Percentiles rank a stretch among this genome's conserved stretches.
Evolutionary conservation across 2,888 invertebrate species (phyloP).

Genomic region (Apantesis nais): DNA sequence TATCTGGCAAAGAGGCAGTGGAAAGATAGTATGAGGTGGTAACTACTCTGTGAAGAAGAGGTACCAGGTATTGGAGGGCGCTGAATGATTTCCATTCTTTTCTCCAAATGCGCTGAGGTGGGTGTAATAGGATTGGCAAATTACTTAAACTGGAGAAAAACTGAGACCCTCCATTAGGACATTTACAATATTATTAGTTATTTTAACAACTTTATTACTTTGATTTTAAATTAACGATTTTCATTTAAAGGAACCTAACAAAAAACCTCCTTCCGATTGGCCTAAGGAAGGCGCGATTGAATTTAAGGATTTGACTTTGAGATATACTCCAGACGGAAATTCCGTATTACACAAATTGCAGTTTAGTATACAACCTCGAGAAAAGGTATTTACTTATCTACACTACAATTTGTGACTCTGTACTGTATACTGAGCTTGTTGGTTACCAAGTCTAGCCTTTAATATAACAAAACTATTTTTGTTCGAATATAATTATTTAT

Average conservation of each 20-base stretch:
- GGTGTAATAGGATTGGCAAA: too few relatives aligned
- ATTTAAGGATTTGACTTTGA: conserved; percentile 80
- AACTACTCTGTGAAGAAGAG: too few relatives aligned
- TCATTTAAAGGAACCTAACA: conserved; percentile 56
- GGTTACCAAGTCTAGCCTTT: not conserved
- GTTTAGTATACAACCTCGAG: conserved; percentile 76
- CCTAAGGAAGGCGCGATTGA: conserved; percentile 80
- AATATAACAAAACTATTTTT: not conserved
- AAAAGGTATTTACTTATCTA: conserved; percentile 73
- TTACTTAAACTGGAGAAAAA: too few relatives aligned
- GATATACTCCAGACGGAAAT: conserved; percentile 81
- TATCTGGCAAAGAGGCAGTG: too few relatives aligned
- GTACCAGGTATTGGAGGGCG: too few relatives aligned
- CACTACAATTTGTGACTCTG: not conserved
- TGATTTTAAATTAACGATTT: not conserved
- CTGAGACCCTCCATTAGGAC: too few relatives aligned
- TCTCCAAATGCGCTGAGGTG: too few relatives aligned
- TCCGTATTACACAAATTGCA: conserved; percentile 84
- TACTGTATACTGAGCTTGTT: not conserved
- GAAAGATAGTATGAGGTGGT: too few relatives aligned
- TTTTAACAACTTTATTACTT: not conserved
- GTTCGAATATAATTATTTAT: not conserved
- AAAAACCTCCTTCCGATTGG: conserved; percentile 79
- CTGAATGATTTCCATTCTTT: too few relatives aligned
- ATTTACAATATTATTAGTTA: not conserved